These are phyloP conservation scores for Halcyon malimbica DNA, from an alignment of 2,113 vertebrate species.

Conservation along the genomic window DNA sequence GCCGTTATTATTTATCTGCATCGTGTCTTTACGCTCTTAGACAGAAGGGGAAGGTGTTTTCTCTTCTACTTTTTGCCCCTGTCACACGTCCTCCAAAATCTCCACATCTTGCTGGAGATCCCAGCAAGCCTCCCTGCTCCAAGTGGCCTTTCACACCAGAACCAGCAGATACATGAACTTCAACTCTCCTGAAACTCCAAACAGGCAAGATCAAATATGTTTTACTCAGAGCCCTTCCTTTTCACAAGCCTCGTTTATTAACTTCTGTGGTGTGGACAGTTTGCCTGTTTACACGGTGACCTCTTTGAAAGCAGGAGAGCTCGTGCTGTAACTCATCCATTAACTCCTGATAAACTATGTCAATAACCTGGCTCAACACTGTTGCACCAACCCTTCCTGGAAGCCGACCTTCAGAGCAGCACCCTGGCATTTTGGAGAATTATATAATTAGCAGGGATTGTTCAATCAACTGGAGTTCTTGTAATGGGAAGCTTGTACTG, in stretches of 20 bases:
- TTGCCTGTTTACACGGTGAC: slow-evolving; percentile 18
- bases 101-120: neutral
- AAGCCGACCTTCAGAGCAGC: slow-evolving; percentile 2
- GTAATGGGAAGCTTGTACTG: neutral
- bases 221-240: neutral
- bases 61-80: neutral
- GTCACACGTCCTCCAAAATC: neutral
- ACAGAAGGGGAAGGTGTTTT: neutral
- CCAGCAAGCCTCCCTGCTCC: neutral
- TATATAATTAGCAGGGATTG: neutral
- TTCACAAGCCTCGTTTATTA: slow-evolving; percentile 6
- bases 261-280: slow-evolving; percentile 8
- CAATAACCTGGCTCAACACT: slow-evolving; percentile 22
- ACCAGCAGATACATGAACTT: neutral
- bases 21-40: neutral
- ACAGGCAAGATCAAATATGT: neutral
- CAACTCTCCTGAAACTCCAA: neutral
- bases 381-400: neutral
- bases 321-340: slow-evolving; percentile 26
- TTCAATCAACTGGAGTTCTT: neutral
- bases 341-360: slow-evolving; percentile 49
- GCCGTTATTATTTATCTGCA: neutral
- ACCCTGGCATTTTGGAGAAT: neutral
- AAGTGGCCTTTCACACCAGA: neutral
- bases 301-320: slow-evolving; percentile 24